Percentiles rank a stretch among this genome's conserved stretches.
Conservation (phyloP, 2,113 vertebrate species). For the Sebastes schlegelii region DNA sequence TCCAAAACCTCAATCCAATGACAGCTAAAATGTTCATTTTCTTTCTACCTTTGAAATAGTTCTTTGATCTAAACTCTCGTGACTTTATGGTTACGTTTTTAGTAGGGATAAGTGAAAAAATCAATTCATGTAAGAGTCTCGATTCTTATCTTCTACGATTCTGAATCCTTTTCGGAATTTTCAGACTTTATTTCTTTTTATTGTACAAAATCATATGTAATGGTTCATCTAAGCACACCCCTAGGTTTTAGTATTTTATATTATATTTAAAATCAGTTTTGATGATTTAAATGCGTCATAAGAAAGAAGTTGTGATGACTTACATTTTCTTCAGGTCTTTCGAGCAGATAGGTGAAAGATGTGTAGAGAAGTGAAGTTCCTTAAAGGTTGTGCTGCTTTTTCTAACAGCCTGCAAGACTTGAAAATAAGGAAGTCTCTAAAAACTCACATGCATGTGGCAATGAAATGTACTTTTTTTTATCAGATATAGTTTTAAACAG, state of each 20-base stretch:
- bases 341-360: background rate
- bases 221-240: too few relatives aligned
- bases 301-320: background rate
- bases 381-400: background rate
- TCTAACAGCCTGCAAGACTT: background rate
- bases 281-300: background rate
- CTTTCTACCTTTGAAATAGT: background rate
- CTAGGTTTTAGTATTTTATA: background rate
- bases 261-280: background rate
- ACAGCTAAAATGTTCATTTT: background rate
- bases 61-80: background rate
- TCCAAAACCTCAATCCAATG: background rate
- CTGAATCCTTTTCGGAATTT: too few relatives aligned
- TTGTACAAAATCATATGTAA: too few relatives aligned
- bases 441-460: background rate
- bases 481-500: background rate
- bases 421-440: constrained; percentile 5
- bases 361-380: background rate
- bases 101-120: too few relatives aligned
- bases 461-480: background rate
- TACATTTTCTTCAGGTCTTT: background rate
- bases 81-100: background rate
- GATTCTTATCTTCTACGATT: too few relatives aligned
- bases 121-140: too few relatives aligned
- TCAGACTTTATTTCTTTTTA: too few relatives aligned